Conservation (phyloP, 2,113 vertebrate genomes). For the Neodon shergylaensis region DNA sequence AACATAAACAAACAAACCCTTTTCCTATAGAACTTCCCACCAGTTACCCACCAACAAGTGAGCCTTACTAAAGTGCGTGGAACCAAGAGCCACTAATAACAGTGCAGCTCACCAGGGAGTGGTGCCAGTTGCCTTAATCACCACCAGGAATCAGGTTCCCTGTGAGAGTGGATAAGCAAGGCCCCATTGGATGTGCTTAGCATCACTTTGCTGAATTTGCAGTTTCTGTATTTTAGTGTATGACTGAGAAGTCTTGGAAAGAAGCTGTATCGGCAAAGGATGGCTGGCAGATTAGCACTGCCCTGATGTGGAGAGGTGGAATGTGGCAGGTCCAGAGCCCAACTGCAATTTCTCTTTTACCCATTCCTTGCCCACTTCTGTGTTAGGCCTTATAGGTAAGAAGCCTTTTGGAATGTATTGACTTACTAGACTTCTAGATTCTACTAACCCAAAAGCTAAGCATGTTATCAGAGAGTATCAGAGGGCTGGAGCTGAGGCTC, state of each 20-base stretch:
- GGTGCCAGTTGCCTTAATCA: neutral
- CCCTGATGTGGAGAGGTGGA: neutral
- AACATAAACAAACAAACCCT: neutral
- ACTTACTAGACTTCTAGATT: neutral
- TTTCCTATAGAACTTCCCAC: neutral
- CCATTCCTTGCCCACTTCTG: neutral
- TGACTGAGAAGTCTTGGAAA: neutral
- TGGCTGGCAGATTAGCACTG: neutral
- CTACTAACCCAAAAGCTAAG: neutral
- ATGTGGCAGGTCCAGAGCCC: neutral
- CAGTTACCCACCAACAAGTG: neutral
- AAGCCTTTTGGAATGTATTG: neutral
- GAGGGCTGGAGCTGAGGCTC: neutral
- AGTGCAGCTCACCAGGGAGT: neutral
- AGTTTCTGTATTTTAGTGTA: neutral
- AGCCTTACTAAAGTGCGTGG: neutral
- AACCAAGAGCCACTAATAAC: neutral
- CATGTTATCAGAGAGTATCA: neutral
- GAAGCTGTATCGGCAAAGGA: neutral
- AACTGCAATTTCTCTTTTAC: neutral
- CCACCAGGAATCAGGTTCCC: no score
- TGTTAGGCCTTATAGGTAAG: neutral
- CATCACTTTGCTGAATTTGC: neutral
- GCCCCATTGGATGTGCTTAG: neutral
- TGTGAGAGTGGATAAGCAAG: neutral